Conservation (phyloP, 1,140 invertebrate genomes). For the Pseudoatta argentina region DNA sequence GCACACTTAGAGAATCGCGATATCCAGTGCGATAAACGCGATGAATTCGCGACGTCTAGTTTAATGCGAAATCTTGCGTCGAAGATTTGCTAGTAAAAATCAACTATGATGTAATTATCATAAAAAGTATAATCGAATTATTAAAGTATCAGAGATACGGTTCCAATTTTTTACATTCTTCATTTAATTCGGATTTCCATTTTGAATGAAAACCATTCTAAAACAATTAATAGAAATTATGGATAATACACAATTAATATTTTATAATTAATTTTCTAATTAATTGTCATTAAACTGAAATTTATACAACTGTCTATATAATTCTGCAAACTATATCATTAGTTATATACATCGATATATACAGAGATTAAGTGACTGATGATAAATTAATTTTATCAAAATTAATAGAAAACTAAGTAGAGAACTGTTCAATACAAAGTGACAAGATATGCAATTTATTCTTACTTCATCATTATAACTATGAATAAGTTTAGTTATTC, state of each 20-base stretch:
- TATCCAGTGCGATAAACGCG: conserved; percentile 38
- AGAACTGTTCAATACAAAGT: neutral
- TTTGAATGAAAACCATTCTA: neutral
- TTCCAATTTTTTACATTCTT: neutral
- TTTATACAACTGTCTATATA: neutral
- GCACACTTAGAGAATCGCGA: conserved; percentile 60
- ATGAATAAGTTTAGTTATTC: neutral
- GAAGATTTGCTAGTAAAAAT: neutral
- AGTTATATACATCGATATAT: neutral
- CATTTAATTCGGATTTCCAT: neutral
- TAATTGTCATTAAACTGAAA: neutral
- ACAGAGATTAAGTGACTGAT: neutral
- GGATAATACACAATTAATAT: neutral
- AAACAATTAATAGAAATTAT: neutral
- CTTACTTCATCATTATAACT: neutral
- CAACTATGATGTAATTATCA: neutral
- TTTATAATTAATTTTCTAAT: neutral
- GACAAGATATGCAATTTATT: neutral
- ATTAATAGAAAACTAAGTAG: neutral
- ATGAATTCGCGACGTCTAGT: conserved; percentile 10
- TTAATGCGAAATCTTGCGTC: conserved; percentile 12
- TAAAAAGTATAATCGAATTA: neutral
- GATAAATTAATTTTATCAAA: neutral
- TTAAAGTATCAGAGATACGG: neutral
- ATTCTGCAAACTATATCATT: neutral